Conservation (phyloP, 2,113 vertebrate genomes). For the Lutjanus erythropterus region DNA sequence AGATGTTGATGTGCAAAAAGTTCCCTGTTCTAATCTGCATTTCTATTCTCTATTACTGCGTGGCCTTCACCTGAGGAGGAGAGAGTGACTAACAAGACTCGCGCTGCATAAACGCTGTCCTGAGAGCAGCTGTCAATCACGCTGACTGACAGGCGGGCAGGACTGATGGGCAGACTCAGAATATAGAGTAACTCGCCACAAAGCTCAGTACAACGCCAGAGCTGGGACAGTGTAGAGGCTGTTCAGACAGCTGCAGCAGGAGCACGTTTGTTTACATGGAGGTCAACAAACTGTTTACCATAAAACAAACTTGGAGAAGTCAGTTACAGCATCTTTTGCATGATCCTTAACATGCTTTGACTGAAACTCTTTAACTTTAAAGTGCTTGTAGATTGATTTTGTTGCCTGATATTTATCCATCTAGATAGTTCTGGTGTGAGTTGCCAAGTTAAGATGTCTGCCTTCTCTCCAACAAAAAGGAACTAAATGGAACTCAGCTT, state of each 20-base stretch:
- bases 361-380: background rate
- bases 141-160: conserved; percentile 71
- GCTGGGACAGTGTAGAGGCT: background rate
- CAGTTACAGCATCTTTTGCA: background rate
- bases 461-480: too few species aligned
- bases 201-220: background rate
- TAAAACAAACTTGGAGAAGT: background rate
- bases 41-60: conserved; percentile 78
- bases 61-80: conserved; percentile 78
- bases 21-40: conserved; percentile 82
- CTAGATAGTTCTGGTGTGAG: too few species aligned
- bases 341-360: background rate
- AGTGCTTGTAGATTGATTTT: too few species aligned
- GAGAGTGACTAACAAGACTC: conserved; percentile 65
- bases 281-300: background rate
- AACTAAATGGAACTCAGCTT: too few species aligned
- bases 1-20: conserved; percentile 79
- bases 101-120: conserved; percentile 65
- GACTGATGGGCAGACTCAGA: conserved; percentile 36
- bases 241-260: background rate
- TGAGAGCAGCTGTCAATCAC: conserved; percentile 79
- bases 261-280: background rate
- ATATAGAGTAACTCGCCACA: conserved; percentile 21
- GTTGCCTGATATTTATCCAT: too few species aligned
- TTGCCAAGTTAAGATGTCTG: too few species aligned